Evolutionary conservation across 1,140 invertebrate species (phyloP).

Genomic region (Protaetia brevitarsis): DNA sequence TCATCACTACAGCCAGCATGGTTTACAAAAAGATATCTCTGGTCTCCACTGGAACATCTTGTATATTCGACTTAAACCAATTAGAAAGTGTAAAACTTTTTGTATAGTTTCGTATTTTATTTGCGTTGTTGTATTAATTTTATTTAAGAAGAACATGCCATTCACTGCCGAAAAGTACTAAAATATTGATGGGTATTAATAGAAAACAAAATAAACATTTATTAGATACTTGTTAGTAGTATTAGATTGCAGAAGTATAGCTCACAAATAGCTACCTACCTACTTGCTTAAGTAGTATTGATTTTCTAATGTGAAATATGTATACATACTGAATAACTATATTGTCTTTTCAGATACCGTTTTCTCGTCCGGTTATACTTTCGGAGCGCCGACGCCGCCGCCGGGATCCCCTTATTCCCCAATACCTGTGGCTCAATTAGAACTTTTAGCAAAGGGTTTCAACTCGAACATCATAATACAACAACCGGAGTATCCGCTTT

Average conservation of each 20-base stretch:
- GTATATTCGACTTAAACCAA: too few species aligned
- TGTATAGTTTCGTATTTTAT: too few species aligned
- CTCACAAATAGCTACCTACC: neutral
- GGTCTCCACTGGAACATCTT: too few species aligned
- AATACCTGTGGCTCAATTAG: slow-evolving; percentile 60
- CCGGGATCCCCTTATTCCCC: slow-evolving; percentile 67
- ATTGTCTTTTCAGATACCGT: slow-evolving; percentile 62
- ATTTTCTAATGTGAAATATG: neutral
- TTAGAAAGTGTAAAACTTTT: too few species aligned
- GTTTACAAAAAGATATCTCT: too few species aligned
- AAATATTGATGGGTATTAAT: too few species aligned
- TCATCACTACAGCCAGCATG: too few species aligned
- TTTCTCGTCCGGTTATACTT: slow-evolving; percentile 60
- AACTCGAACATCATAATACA: slow-evolving; percentile 46
- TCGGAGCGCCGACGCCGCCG: slow-evolving; percentile 65
- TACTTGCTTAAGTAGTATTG: neutral
- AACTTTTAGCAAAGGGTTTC: slow-evolving; percentile 55
- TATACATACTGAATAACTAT: neutral
- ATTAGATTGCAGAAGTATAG: too few species aligned
- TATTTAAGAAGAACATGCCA: too few species aligned
- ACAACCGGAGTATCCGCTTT: slow-evolving; percentile 34
- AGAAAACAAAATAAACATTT: neutral
- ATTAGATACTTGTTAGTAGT: too few species aligned
- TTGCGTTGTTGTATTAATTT: too few species aligned
- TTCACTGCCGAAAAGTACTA: too few species aligned